Conservation (phyloP, 1,140 invertebrate species). For the Leptonema lineaticorne region DNA sequence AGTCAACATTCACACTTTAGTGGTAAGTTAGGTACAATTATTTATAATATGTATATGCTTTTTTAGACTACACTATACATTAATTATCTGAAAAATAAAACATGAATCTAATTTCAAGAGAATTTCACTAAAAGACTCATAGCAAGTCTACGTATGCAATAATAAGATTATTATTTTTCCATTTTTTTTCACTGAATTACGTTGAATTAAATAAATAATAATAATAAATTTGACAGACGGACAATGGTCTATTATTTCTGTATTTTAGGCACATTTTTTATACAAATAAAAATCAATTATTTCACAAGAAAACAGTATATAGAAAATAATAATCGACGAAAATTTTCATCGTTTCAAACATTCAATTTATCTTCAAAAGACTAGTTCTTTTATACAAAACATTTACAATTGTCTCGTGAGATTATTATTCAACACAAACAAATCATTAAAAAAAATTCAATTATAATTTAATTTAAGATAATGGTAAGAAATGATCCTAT, state of each 20-base stretch:
- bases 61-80: constrained; percentile 35
- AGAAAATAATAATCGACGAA: not conserved
- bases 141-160: constrained; percentile 22
- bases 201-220: not conserved
- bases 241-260: not conserved
- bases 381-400: constrained; percentile 42
- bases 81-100: constrained; percentile 28
- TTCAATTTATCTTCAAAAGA: constrained; percentile 30
- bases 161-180: constrained; percentile 14
- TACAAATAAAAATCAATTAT: too few species aligned
- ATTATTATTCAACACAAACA: too few species aligned
- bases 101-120: constrained; percentile 15
- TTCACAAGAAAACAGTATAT: not conserved
- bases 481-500: constrained; percentile 18
- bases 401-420: constrained; percentile 36
- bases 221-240: not conserved
- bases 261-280: constrained; percentile 1
- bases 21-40: constrained; percentile 34
- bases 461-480: constrained; percentile 22
- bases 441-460: constrained; percentile 18
- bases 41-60: constrained; percentile 19
- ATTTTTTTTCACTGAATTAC: too few species aligned
- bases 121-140: constrained; percentile 19
- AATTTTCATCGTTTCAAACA: not conserved
- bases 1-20: constrained; percentile 24